Evolutionary conservation across 2,113 vertebrate species (phyloP), one percentile per base, ranked within the genome.

Genomic region (Axis porcinus): DNA sequence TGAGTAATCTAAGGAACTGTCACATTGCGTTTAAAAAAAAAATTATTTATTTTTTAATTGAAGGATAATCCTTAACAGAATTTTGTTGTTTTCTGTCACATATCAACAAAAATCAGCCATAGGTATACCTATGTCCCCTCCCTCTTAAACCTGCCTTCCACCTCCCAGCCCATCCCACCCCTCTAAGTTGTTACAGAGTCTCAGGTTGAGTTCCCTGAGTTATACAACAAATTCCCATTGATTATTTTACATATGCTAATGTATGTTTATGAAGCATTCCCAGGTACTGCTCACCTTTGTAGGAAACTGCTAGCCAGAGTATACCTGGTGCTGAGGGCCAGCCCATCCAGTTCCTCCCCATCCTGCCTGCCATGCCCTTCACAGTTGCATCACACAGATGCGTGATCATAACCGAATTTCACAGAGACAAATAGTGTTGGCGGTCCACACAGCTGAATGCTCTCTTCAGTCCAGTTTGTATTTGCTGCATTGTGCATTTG

Each of bases 371-470:
- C 33, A 12, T 60, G 45, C 40, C 85, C 33, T 21, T 45, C 50
- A 3, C 4, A 13, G 21, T 5, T 17, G 30, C 7, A 7, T 25
- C 15, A 6, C 1, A 1, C 17, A 64, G 52, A 6, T 1, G 0
- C 0, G 0, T 5, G 11, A 5, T 45, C 36, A 5, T 8, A 25
- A 43, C 2, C 0, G 0, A 12, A 21, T 19, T 12, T 28, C 55
- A n/a, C 13, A 0, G 19, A 16, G 28, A 33, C 0, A 19, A 9
- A 17, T 15, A 1, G n/a, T n/a, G 33, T 10, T 27, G 16, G 21
- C 5, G 2, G 15, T 3, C 30, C 30, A 3, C 4, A 5, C 4
- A 16, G 74, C 4, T 2, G 9, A 45, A 3, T 1, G 1, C 16
- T 5, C 2, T 11, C 45, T 17, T 36, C n/a, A 0, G 16, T 33